A percentile compares a stretch with the other conserved stretches of the same genome.
These are phyloP conservation scores for Ctenoplectra terminalis DNA, from an alignment of 1,140 invertebrate species.

Conservation along the genomic window DNA sequence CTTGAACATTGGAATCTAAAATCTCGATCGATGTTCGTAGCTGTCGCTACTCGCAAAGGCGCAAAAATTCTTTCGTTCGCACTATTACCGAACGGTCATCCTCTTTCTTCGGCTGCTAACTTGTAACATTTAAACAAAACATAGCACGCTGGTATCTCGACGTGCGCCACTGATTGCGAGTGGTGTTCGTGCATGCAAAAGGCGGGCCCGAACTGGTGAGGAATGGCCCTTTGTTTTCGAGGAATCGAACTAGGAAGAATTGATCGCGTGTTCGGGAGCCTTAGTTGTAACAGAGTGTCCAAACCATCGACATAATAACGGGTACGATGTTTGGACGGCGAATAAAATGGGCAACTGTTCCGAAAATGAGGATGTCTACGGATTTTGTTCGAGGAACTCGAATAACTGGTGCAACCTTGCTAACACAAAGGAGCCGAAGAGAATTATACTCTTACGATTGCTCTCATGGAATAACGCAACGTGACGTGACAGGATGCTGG, in stretches of 20 bases:
- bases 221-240: constrained; percentile 28
- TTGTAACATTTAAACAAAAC: constrained; percentile 52
- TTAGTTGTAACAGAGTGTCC: constrained; percentile 24
- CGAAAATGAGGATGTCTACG: background rate
- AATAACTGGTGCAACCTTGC: background rate
- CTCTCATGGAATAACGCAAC: background rate
- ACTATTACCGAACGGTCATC: too few relatives aligned
- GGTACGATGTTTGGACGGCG: constrained; percentile 8
- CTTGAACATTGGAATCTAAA: too few relatives aligned
- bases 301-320: constrained; percentile 43
- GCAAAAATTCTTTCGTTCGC: too few relatives aligned
- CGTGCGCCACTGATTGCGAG: background rate
- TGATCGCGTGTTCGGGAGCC: constrained; percentile 43
- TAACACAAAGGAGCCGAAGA: background rate
- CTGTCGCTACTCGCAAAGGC: too few relatives aligned
- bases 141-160: background rate
- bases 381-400: background rate
- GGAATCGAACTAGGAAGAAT: constrained; percentile 43
- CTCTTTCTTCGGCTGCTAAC: background rate
- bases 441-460: background rate
- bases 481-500: background rate
- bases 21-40: too few relatives aligned
- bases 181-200: constrained; percentile 20
- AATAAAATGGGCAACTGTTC: background rate
- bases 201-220: background rate